phyloP scores from a whole-genome alignment of 2,797 vertebrate genomes.

The Lagodon rhomboides region DNA sequence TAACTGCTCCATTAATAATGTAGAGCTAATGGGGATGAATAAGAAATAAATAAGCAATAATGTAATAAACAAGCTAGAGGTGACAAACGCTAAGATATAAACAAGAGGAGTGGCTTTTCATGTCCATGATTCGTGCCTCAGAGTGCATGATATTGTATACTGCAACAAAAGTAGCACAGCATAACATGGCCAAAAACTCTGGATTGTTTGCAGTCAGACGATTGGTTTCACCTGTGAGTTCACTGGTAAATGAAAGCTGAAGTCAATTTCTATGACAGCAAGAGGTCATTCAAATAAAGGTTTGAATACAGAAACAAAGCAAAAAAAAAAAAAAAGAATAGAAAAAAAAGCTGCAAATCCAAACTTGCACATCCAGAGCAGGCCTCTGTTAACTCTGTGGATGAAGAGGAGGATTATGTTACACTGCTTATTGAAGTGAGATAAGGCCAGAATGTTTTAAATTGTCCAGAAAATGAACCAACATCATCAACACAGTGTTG shows the following conservation, averaged over 20 bases:
- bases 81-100: background rate
- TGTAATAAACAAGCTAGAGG: background rate
- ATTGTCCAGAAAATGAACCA: no score
- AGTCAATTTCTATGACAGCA: background rate
- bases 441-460: no score
- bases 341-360: background rate
- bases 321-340: no score
- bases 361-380: background rate
- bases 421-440: background rate
- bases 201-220: background rate
- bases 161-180: background rate
- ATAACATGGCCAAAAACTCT: background rate
- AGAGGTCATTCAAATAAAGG: background rate
- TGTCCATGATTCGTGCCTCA: background rate
- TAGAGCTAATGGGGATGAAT: no score
- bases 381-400: background rate
- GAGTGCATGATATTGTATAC: background rate
- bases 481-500: no score
- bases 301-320: background rate
- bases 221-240: background rate
- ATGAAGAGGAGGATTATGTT: no score
- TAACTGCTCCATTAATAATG: background rate
- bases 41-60: background rate
- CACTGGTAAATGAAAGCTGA: background rate
- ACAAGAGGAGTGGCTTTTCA: background rate